Percentiles rank a stretch among this genome's conserved stretches.
Conservation (phyloP, 1,140 invertebrate species). For the Amyelois transitella region DNA sequence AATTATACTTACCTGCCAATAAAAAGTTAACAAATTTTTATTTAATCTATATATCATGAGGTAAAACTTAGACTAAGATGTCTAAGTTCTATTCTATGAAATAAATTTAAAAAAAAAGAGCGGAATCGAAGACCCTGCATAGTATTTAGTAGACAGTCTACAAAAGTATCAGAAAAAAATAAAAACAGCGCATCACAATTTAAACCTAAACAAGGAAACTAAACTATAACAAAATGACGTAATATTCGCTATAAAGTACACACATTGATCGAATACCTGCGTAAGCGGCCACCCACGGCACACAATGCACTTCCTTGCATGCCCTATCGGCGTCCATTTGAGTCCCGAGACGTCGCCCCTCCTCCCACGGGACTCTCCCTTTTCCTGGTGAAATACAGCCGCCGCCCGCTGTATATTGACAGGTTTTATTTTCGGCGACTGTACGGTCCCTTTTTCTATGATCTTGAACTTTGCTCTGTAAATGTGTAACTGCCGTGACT, state of each 20-base stretch:
- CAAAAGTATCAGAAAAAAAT: too few relatives aligned
- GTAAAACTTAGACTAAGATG: too few relatives aligned
- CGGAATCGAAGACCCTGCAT: too few relatives aligned
- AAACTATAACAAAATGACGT: background rate
- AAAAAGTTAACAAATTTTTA: too few relatives aligned
- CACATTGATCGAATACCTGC: constrained; percentile 22
- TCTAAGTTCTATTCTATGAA: too few relatives aligned
- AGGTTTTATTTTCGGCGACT: constrained; percentile 41
- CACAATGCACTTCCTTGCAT: constrained; percentile 68
- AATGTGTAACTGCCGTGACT: background rate
- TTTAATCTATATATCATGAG: too few relatives aligned
- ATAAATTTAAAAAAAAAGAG: too few relatives aligned
- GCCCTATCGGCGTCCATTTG: constrained; percentile 64
- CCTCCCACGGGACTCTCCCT: constrained; percentile 72
- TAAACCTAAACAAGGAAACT: background rate
- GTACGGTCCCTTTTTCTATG: constrained; percentile 14
- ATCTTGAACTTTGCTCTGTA: constrained; percentile 24
- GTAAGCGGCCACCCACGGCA: constrained; percentile 25
- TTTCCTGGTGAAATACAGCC: constrained; percentile 39
- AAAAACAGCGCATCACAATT: too few relatives aligned
- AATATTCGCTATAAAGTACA: background rate
- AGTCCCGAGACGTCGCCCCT: constrained; percentile 65
- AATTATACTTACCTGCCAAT: too few relatives aligned
- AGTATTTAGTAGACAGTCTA: too few relatives aligned
- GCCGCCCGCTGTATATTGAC: constrained; percentile 20